phyloP scores from a whole-genome alignment of 2,113 vertebrate species.

The Vulpes vulpes region DNA sequence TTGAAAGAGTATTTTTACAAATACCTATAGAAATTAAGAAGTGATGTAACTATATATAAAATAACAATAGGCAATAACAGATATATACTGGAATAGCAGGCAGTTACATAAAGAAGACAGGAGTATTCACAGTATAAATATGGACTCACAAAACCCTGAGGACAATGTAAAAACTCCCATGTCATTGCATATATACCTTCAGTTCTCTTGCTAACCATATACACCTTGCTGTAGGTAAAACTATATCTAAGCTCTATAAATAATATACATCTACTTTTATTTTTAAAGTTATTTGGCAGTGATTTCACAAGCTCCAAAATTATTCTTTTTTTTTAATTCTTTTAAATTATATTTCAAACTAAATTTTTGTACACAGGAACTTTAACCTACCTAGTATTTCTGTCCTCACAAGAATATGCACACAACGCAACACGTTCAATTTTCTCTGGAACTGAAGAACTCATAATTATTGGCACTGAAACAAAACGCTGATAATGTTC shows the following conservation, averaged over 20 bases:
- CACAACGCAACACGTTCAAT: slow-evolving; percentile 76
- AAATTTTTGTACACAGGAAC: background rate
- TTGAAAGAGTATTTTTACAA: slow-evolving; percentile 39
- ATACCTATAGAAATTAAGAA: slow-evolving; percentile 53
- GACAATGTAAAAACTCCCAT: background rate
- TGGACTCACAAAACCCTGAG: background rate
- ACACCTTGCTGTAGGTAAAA: background rate
- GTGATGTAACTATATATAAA: background rate
- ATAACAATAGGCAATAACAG: background rate
- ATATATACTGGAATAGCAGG: background rate
- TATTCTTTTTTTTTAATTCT: background rate
- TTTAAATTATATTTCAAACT: background rate
- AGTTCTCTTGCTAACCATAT: slow-evolving; percentile 24
- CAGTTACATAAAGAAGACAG: background rate
- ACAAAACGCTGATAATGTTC: slow-evolving; percentile 92
- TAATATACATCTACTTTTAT: slow-evolving; percentile 28
- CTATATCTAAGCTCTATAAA: background rate
- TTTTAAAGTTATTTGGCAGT: slow-evolving; percentile 47
- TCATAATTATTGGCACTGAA: slow-evolving; percentile 92
- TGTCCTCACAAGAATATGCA: slow-evolving; percentile 79
- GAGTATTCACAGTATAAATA: background rate
- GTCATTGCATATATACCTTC: background rate
- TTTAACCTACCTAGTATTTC: slow-evolving; percentile 84
- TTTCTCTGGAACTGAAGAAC: slow-evolving; percentile 88
- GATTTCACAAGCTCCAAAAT: slow-evolving; percentile 59